phyloP scores from a whole-genome alignment of 2,797 vertebrate genomes.

The Pangasius macronema region DNA sequence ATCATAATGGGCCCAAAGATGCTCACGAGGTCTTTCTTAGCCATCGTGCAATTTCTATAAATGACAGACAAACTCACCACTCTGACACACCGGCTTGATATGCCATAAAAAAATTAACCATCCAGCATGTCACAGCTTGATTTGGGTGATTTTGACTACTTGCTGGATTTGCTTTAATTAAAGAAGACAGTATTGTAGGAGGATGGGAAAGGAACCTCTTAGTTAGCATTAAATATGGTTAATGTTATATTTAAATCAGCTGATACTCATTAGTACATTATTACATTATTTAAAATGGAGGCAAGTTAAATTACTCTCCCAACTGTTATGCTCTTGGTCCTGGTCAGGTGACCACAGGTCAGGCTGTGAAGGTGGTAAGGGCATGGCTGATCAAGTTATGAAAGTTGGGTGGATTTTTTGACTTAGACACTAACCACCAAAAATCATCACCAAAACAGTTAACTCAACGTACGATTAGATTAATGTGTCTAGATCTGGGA shows the following conservation, averaged over 20 bases:
- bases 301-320: neutral
- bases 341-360: slow-evolving; percentile 7
- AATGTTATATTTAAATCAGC: neutral
- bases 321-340: neutral
- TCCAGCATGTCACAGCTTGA: neutral
- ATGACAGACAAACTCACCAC: slow-evolving; percentile 4
- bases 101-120: neutral
- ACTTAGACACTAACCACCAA: neutral
- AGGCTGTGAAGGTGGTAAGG: neutral
- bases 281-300: neutral
- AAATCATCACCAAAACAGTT: neutral
- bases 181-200: neutral
- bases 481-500: neutral
- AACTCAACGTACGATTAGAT: neutral
- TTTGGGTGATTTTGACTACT: neutral
- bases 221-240: neutral
- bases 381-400: neutral
- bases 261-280: neutral
- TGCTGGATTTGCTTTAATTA: neutral
- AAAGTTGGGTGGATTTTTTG: neutral
- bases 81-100: neutral
- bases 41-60: slow-evolving; percentile 29
- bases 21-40: slow-evolving; percentile 3
- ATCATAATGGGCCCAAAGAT: slow-evolving; percentile 15
- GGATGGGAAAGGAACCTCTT: neutral